Percentiles rank a stretch among this genome's conserved stretches.
Evolutionary conservation across 2,113 vertebrate genomes (phyloP).

Genomic region (Lipotes vexillifer): DNA sequence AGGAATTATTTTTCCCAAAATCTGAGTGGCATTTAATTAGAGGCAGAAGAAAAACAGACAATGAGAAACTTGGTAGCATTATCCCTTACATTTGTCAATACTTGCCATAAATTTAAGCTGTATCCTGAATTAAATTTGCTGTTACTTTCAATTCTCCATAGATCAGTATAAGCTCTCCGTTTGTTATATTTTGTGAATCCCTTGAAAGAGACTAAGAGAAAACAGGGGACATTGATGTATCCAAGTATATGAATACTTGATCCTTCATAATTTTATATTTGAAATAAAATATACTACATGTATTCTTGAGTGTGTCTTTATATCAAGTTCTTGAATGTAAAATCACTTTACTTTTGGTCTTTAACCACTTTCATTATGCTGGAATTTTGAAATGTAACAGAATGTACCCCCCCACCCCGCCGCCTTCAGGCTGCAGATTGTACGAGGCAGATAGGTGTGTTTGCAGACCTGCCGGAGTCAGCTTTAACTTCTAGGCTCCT

Average conservation of each 20-base stretch:
- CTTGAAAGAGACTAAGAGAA: background rate
- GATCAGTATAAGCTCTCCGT: background rate
- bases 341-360: background rate
- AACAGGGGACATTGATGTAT: conserved; percentile 2
- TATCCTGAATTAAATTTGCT: background rate
- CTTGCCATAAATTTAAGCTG: background rate
- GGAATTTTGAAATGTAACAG: background rate
- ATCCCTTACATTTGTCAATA: background rate
- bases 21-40: background rate
- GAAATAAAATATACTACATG: background rate
- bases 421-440: background rate
- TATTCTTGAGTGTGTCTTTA: background rate
- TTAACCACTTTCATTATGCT: background rate
- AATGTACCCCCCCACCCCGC: background rate
- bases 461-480: background rate
- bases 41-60: background rate
- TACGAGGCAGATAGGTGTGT: background rate
- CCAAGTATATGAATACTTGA: background rate
- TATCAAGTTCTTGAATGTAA: background rate
- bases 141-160: background rate
- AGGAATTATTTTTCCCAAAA: background rate
- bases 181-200: background rate
- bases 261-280: background rate
- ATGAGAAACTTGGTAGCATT: background rate
- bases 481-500: background rate